These are phyloP conservation scores for Lepilemur septentrionalis DNA, from an alignment of 2,797 vertebrate genomes.

Conservation along the genomic window DNA sequence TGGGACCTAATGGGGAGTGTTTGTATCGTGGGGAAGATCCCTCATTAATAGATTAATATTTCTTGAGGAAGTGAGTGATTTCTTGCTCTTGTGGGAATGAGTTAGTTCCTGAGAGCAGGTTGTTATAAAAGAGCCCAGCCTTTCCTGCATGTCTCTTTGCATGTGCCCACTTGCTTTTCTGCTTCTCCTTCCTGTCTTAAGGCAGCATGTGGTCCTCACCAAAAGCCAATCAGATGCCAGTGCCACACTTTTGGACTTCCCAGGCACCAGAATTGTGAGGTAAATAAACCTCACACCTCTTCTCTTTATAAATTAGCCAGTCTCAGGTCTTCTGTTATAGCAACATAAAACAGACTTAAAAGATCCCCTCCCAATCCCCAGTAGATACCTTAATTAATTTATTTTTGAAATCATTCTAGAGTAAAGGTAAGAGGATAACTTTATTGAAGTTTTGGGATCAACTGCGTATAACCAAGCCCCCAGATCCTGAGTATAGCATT, in stretches of 20 bases:
- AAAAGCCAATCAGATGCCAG: background rate
- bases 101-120: background rate
- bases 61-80: background rate
- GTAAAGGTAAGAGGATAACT: background rate
- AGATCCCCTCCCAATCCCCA: background rate
- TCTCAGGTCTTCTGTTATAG: background rate
- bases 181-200: background rate
- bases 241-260: background rate
- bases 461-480: background rate
- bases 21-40: background rate
- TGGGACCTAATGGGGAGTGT: background rate
- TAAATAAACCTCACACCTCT: background rate
- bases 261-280: background rate
- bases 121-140: background rate
- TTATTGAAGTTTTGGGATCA: background rate
- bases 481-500: background rate
- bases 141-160: background rate
- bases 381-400: background rate
- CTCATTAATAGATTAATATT: background rate
- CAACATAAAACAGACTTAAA: background rate
- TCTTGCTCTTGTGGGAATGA: background rate
- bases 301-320: background rate
- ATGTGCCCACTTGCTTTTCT: background rate
- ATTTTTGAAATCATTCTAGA: background rate
- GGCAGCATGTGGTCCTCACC: background rate